Evolutionary conservation across 2,888 invertebrate genomes (phyloP).

Genomic region (Patella pellucida): DNA sequence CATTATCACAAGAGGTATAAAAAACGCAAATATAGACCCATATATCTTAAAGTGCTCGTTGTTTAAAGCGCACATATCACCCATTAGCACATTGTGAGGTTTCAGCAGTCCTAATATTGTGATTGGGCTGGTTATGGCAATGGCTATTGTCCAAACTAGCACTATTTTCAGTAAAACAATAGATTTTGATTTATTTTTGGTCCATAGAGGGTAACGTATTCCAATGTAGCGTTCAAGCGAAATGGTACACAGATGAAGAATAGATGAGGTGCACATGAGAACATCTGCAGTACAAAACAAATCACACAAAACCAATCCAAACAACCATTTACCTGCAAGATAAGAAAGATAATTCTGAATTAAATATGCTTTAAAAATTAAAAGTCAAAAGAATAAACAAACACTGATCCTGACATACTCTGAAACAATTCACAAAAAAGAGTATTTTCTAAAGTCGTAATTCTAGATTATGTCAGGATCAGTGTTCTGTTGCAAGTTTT

Average conservation of each 20-base stretch:
- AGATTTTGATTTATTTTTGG: constrained; percentile 65
- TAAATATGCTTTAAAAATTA: too few relatives aligned
- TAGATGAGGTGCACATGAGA: constrained; percentile 74
- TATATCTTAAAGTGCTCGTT: constrained; percentile 78
- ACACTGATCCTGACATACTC: too few relatives aligned
- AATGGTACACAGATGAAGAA: constrained; percentile 76
- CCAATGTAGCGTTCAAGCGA: constrained; percentile 84
- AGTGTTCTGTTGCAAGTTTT: too few relatives aligned
- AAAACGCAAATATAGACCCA: constrained; percentile 95
- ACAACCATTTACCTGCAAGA: constrained; percentile 88
- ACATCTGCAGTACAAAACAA: constrained; percentile 76
- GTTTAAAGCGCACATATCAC: constrained; percentile 75
- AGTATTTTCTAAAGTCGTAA: too few relatives aligned
- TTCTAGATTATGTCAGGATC: too few relatives aligned
- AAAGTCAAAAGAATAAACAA: too few relatives aligned
- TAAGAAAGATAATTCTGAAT: constrained; percentile 6
- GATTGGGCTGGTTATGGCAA: constrained; percentile 72
- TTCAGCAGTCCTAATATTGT: constrained; percentile 74
- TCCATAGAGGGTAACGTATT: constrained; percentile 86
- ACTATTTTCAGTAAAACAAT: constrained; percentile 82
- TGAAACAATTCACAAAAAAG: too few relatives aligned
- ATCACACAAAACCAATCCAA: constrained; percentile 74
- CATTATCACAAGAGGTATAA: constrained; percentile 95
- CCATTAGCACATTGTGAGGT: constrained; percentile 76
- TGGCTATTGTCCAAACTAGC: constrained; percentile 92